A percentile compares a stretch with the other conserved stretches of the same genome.
Conservation (phyloP, 2,888 invertebrate genomes). For the Octodonta nipae region DNA sequence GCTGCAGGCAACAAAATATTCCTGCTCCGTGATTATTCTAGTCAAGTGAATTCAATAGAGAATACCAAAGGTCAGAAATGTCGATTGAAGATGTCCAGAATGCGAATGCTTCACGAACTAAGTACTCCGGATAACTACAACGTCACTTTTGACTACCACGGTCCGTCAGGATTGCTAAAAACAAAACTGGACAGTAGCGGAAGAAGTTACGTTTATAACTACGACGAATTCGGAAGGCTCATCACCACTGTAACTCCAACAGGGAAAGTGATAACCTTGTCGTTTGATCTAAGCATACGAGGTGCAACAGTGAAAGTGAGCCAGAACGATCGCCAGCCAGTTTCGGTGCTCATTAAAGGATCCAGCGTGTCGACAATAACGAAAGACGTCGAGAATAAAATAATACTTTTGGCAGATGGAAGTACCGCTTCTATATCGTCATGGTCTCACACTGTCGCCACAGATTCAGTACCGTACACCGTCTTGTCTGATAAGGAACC, state of each 20-base stretch:
- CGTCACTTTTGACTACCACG: conserved; percentile 86
- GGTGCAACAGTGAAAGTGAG: conserved; percentile 78
- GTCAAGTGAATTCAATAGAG: conserved; percentile 85
- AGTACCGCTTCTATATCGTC: conserved; percentile 68
- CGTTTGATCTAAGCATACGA: conserved; percentile 79
- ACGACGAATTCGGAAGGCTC: conserved; percentile 85
- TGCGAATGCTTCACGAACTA: conserved; percentile 80
- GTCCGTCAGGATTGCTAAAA: conserved; percentile 75
- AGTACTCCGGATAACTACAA: conserved; percentile 89
- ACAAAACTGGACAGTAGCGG: conserved; percentile 82
- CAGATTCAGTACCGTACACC: conserved; percentile 83
- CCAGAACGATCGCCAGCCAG: conserved; percentile 69
- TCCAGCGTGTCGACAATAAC: conserved; percentile 69
- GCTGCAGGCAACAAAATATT: conserved; percentile 84
- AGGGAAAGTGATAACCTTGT: conserved; percentile 78
- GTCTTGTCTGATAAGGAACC: conserved; percentile 80
- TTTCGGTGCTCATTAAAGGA: conserved; percentile 77
- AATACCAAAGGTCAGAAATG: conserved; percentile 89
- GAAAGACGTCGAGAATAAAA: conserved; percentile 71
- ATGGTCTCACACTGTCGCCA: conserved; percentile 78
- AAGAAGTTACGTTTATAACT: conserved; percentile 82
- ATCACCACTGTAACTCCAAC: conserved; percentile 88
- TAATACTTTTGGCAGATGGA: conserved; percentile 67
- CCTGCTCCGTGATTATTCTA: conserved; percentile 67
- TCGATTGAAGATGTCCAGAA: conserved; percentile 77